Evolutionary conservation across 1,140 invertebrate genomes (phyloP).

Genomic region (Phenacoccus solenopsis): DNA sequence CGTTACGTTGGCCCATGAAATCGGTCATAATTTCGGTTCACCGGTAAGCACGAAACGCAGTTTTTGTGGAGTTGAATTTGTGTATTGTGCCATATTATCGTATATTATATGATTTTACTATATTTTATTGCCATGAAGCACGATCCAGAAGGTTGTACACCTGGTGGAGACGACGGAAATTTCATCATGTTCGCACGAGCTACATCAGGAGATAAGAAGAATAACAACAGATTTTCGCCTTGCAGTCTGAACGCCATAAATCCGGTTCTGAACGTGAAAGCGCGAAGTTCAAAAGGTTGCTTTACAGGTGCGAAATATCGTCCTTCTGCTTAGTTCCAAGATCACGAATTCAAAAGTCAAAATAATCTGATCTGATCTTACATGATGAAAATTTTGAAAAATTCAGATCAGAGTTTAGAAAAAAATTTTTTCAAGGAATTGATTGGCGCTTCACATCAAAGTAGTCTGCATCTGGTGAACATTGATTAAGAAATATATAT

Average conservation of each 20-base stretch:
- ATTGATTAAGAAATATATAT: too few species aligned
- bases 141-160: slow-evolving; percentile 84
- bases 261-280: slow-evolving; percentile 84
- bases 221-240: slow-evolving; percentile 69
- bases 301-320: slow-evolving; percentile 41
- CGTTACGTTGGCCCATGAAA: slow-evolving; percentile 96
- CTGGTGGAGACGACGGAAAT: slow-evolving; percentile 87
- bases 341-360: too few species aligned
- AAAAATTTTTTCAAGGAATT: too few species aligned
- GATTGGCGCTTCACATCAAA: too few species aligned
- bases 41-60: slow-evolving; percentile 50
- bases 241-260: slow-evolving; percentile 84
- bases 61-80: neutral
- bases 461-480: too few species aligned
- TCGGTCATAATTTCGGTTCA: slow-evolving; percentile 98
- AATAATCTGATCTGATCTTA: too few species aligned
- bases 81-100: neutral
- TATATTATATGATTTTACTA: neutral
- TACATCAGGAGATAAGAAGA: slow-evolving; percentile 88
- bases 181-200: slow-evolving; percentile 96
- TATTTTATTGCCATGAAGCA: slow-evolving; percentile 47
- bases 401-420: too few species aligned
- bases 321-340: too few species aligned
- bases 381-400: too few species aligned
- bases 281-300: slow-evolving; percentile 75